Base-by-base conservation (phyloP, 1,140 invertebrate genomes). In the Drosophila melanogaster region DNA sequence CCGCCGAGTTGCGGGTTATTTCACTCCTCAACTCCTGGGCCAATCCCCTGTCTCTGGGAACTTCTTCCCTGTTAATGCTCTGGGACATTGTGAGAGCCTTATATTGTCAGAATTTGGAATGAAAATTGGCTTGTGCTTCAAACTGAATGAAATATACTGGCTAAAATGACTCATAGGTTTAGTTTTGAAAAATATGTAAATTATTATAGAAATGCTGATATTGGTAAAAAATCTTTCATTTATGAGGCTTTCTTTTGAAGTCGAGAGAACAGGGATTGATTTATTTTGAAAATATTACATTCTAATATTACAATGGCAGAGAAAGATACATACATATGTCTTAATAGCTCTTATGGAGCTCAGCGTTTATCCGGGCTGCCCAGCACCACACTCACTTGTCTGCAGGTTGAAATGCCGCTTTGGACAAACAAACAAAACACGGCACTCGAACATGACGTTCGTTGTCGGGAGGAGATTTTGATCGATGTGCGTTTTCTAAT, bases 401-500 rank as follows among this genome's bases (percentile, higher is more conserved):
- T 70, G 65, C 66, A 70, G 66, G 64, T 70, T 70, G 51, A 70
- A 70, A 35, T 46, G 26, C 11, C 22, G 59, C 10, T 35, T 66
- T 49, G 33, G 33, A 56, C 33, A 74, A 30, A 44, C 22, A 19
- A 59, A 51, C 41, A 37, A 60, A 81, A 66, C 51, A 30, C 24
- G 47, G 53, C 26, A 64, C 59, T 51, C 43, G 54, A 40, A 35
- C 44, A 65, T 79, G 65, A 79, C 80, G 65, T 83, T 54, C 33
- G 57, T 50, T 71, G 56, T 61, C 43, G 61, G 60, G 30, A 65
- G 77, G 59, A 67, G 58, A 77, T 65, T 83, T 75, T 87, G 84
- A 87, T 87, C 83, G 84, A 87, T 87, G 83, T 56, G 83, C 80
- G 83, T 87, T 87, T 87, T 87, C 83, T 87, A 86, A 86, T 86